phyloP scores from a whole-genome alignment of 2,888 invertebrate genomes.

The Tenthredo mesomela region DNA sequence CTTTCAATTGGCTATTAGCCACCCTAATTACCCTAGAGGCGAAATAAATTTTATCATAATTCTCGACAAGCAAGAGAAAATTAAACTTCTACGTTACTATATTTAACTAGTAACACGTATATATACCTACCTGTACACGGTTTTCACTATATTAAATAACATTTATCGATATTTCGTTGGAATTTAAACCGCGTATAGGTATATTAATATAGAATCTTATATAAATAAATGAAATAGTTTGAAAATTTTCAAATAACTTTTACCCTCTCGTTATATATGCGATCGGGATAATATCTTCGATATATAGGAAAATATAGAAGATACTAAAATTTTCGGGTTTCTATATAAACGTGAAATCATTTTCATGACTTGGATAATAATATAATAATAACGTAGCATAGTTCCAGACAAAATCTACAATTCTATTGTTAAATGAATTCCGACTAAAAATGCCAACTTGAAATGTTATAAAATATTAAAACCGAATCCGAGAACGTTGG shows the following conservation, averaged over 20 bases:
- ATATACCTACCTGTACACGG: background rate
- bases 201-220: background rate
- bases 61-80: slow-evolving; percentile 15
- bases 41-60: background rate
- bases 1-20: slow-evolving; percentile 68
- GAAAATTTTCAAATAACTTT: slow-evolving; percentile 6
- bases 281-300: background rate
- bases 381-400: background rate
- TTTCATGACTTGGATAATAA: background rate
- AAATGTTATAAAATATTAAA: background rate
- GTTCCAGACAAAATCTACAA: background rate
- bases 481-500: background rate
- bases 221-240: background rate
- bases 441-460: background rate
- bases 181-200: background rate
- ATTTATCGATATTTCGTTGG: background rate
- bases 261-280: too few relatives aligned
- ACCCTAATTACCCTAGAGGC: background rate
- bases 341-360: background rate
- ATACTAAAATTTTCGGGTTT: background rate
- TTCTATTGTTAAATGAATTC: background rate
- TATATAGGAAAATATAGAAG: background rate
- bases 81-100: background rate
- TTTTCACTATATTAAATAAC: background rate
- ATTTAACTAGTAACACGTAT: too few relatives aligned